Evolutionary conservation across 2,888 invertebrate species (phyloP).

Genomic region (Noctua comes): DNA sequence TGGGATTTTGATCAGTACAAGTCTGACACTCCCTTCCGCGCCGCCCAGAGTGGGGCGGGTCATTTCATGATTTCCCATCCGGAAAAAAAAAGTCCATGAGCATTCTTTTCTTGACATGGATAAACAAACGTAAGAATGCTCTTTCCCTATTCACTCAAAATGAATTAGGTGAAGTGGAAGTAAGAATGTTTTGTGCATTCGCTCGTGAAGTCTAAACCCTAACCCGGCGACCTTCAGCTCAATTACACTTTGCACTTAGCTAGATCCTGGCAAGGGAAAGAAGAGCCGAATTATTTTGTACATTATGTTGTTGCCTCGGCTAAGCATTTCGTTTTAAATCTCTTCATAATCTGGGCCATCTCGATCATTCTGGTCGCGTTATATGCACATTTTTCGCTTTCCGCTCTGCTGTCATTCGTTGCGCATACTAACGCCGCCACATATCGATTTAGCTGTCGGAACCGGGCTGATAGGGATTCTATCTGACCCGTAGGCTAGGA

Average conservation of each 20-base stretch:
- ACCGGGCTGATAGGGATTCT: slow-evolving; percentile 22
- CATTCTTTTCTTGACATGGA: background rate
- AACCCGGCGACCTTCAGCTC: background rate
- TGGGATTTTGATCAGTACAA: too few species aligned
- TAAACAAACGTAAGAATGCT: slow-evolving; percentile 1
- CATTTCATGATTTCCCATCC: too few species aligned
- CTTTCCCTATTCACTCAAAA: background rate
- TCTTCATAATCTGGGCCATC: background rate
- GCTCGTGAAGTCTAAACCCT: slow-evolving; percentile 1
- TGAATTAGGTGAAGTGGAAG: background rate
- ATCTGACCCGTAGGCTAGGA: slow-evolving; percentile 10
- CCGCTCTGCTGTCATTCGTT: slow-evolving; percentile 15
- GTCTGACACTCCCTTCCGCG: too few species aligned
- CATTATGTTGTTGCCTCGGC: too few species aligned
- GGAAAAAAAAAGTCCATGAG: too few species aligned
- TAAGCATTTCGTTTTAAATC: background rate
- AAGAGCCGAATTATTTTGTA: background rate
- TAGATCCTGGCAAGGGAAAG: background rate
- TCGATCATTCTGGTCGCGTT: background rate
- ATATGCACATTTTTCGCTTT: background rate
- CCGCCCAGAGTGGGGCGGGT: too few species aligned
- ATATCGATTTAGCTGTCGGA: slow-evolving; percentile 35
- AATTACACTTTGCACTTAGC: slow-evolving; percentile 4
- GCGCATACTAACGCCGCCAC: slow-evolving; percentile 12
- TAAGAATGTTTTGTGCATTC: background rate